phyloP scores from a whole-genome alignment of 1,140 invertebrate species.

The Mactra quadrangularis region DNA sequence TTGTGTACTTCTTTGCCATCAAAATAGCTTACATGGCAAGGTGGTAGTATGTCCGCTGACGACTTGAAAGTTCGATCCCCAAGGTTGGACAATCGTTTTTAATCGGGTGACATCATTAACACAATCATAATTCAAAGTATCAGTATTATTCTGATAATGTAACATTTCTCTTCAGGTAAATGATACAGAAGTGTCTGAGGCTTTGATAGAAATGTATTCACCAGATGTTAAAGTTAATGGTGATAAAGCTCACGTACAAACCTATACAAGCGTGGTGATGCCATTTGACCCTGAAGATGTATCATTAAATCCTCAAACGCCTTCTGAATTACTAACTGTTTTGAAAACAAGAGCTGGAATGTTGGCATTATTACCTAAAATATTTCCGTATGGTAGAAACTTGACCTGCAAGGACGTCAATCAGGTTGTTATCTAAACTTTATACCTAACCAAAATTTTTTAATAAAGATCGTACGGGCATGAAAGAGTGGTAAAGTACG shows the following conservation, averaged over 20 bases:
- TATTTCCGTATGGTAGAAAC: neutral
- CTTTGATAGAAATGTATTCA: neutral
- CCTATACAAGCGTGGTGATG: conserved; percentile 37
- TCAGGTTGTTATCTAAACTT: conserved; percentile 39
- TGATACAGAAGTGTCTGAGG: conserved; percentile 40
- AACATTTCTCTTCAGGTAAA: too few relatives aligned
- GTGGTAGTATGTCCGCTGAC: too few relatives aligned
- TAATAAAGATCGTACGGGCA: too few relatives aligned
- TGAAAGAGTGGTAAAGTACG: too few relatives aligned
- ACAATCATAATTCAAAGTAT: too few relatives aligned
- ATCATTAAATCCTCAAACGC: conserved; percentile 53
- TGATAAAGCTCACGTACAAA: conserved; percentile 19
- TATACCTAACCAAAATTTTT: too few relatives aligned
- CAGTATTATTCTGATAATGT: neutral
- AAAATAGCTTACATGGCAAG: too few relatives aligned
- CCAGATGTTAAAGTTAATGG: conserved; percentile 17
- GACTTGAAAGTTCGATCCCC: too few relatives aligned
- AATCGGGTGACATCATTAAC: too few relatives aligned
- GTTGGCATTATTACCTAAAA: conserved; percentile 14
- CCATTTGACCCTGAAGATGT: conserved; percentile 61
- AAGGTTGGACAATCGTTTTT: too few relatives aligned
- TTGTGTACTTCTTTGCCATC: too few relatives aligned
- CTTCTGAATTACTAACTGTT: conserved; percentile 49
- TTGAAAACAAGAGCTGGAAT: conserved; percentile 59
- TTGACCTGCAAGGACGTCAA: conserved; percentile 56